Evolutionary conservation across 2,113 vertebrate species (phyloP), one percentile per base, ranked within the genome.

Genomic region (Lophius piscatorius): DNA sequence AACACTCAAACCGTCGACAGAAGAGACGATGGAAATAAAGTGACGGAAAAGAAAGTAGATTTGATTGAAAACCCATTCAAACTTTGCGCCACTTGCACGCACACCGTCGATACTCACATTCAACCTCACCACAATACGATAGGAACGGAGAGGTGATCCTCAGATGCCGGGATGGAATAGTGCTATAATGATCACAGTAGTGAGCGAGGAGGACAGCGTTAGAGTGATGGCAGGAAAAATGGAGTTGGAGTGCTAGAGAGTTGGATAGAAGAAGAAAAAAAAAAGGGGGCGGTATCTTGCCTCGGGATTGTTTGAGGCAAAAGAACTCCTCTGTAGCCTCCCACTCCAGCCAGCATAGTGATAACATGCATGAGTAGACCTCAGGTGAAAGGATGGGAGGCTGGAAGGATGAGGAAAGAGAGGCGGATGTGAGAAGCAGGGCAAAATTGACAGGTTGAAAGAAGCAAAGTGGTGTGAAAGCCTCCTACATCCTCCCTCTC

Each of bases 341-440:
- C 83, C 63, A 54, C 76, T 63, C 68, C 81, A 83, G 76, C 82
- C 82, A 84, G 70, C 66, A 81, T 49, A 80, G 82, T 69, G 83
- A 86, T 84, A 86, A 87, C 80, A 86, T 82, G 76, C 70, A 70
- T 81, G 76, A 86, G 74, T 70, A 75, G 73, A 77, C 66, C 73
- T 79, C 56, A 62, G 81, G 67, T 80, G 75, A 81, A 74, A 76
- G 64, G 81, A 81, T 78, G 73, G 82, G 54, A 59, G 45, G 78
- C 70, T 72, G 77, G 29, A 6, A 9, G 68, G 74, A 46, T 48
- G 28, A 63, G 74, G 29, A 10, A 7, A 10, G 29, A 31, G 63
- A 68, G 56, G 39, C 69, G 63, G 75, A 44, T 56, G 60, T 75
- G 73, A 33, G 63, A 77, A 76, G 56, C 60, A 35, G 54, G 50